Evolutionary conservation across 2,888 invertebrate genomes (phyloP).

Genomic region (Tipula vernalis): DNA sequence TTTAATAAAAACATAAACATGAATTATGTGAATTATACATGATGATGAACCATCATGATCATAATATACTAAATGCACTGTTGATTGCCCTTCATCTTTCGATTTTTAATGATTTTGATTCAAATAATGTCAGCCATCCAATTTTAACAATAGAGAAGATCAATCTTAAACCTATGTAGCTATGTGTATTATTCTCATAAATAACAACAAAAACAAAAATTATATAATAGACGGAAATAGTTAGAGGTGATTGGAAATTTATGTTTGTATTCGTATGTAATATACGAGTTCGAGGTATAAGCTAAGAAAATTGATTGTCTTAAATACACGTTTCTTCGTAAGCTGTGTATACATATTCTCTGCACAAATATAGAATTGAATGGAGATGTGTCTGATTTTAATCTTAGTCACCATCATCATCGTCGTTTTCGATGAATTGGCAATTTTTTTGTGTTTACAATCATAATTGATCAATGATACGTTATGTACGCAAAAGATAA

Average conservation of each 20-base stretch:
- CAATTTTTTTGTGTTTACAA: not conserved
- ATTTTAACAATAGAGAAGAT: not conserved
- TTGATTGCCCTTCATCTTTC: conserved; percentile 4
- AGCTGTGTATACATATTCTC: not conserved
- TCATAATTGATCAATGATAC: not conserved
- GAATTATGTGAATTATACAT: not conserved
- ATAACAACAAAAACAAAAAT: not conserved
- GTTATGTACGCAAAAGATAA: not conserved
- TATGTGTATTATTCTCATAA: not conserved
- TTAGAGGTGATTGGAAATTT: not conserved
- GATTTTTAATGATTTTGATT: not conserved
- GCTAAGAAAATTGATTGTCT: not conserved
- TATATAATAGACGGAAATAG: not conserved
- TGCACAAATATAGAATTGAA: not conserved
- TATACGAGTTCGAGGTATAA: not conserved
- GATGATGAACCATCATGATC: not conserved
- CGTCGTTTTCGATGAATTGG: not conserved
- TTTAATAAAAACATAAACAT: not conserved
- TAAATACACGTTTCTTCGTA: not conserved
- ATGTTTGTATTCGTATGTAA: not conserved
- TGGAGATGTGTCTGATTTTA: not conserved
- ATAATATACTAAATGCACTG: not conserved
- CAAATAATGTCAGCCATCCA: not conserved
- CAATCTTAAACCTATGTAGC: not conserved
- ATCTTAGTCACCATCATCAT: not conserved